A percentile compares a stretch with the other conserved stretches of the same genome.
Conservation (phyloP, 2,113 vertebrate species). For the Fregata magnificens region DNA sequence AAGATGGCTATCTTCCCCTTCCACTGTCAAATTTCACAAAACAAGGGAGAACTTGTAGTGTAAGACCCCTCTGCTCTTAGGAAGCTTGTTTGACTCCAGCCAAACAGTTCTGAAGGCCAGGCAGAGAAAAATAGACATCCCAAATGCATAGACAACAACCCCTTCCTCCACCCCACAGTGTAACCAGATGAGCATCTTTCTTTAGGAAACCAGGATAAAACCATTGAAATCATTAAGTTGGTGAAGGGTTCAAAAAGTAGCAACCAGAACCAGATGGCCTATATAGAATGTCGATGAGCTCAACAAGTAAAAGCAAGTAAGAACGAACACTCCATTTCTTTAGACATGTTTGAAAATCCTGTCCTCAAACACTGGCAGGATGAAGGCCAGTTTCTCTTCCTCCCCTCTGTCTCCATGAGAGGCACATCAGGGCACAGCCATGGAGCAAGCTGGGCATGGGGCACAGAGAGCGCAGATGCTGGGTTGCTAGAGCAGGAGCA, state of each 20-base stretch:
- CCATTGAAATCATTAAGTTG: background rate
- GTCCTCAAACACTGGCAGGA: background rate
- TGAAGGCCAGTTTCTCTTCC: background rate
- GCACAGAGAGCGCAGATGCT: fast-evolving
- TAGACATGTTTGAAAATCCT: background rate
- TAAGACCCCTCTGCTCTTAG: background rate
- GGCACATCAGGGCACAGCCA: background rate
- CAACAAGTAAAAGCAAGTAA: background rate
- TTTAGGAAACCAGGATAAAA: background rate
- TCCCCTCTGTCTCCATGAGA: background rate
- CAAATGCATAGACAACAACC: background rate
- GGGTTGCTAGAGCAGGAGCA: background rate
- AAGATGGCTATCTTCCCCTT: background rate
- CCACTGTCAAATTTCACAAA: background rate
- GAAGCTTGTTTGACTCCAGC: background rate
- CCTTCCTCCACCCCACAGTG: background rate
- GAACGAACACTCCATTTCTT: background rate
- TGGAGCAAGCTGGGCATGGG: background rate
- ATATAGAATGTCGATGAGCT: background rate
- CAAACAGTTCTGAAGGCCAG: background rate
- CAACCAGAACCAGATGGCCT: background rate
- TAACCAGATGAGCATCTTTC: background rate
- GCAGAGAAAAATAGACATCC: background rate
- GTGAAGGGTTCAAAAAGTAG: background rate
- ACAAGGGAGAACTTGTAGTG: fast-evolving